Evolutionary conservation across 2,797 vertebrate genomes (phyloP).

Genomic region (Cephalopachus bancanus): DNA sequence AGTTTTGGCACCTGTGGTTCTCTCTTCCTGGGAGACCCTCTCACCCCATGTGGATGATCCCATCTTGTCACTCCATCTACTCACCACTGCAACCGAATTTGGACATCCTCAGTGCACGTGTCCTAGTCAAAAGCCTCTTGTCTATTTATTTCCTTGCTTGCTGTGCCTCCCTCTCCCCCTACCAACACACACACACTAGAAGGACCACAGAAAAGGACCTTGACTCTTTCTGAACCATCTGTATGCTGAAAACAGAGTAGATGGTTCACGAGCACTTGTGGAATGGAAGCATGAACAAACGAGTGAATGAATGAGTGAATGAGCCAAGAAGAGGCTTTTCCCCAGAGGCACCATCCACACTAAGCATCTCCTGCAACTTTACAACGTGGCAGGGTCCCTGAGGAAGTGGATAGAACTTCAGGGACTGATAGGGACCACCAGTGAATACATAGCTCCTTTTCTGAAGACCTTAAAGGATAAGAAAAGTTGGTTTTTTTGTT

Average conservation of each 20-base stretch:
- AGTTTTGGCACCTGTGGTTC: too few species aligned
- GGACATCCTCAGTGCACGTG: rapidly evolving
- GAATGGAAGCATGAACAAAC: not conserved
- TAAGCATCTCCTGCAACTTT: not conserved
- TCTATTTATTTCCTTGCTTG: not conserved
- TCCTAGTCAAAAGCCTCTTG: not conserved
- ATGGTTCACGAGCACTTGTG: not conserved
- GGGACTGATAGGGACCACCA: not conserved
- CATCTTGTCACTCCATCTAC: not conserved
- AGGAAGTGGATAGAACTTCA: not conserved
- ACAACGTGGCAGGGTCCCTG: not conserved
- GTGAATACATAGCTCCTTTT: not conserved
- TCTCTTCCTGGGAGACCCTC: not conserved
- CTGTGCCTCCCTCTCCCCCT: not conserved
- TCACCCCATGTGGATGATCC: rapidly evolving
- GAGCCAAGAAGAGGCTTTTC: rapidly evolving
- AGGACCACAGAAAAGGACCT: not conserved
- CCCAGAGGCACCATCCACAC: too few species aligned
- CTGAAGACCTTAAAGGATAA: not conserved
- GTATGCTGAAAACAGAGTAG: not conserved
- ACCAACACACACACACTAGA: not conserved
- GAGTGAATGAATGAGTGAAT: not conserved
- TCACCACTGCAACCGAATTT: rapidly evolving
- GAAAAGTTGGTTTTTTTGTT: not conserved
- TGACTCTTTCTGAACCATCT: not conserved